Base-by-base conservation (phyloP, 1,140 invertebrate species). In the Drepana arcuata region DNA sequence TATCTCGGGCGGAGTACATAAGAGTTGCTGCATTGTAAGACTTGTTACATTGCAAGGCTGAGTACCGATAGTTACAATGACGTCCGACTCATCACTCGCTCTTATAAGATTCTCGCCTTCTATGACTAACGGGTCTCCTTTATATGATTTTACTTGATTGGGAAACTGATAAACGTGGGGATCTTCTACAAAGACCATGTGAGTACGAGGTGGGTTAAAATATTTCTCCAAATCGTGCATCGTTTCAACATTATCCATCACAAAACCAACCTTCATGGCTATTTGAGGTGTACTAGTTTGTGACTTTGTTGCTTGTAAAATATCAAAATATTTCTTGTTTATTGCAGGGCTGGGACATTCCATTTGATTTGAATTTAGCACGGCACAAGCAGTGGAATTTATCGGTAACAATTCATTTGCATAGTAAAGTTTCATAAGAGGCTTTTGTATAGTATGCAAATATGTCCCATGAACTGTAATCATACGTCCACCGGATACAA, bases 101-200 rank as follows among this genome's bases (percentile, higher is more conserved):
- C 93, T 87, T 68, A 95, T 95, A 43, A 99, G 84, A 75, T 95
- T 93, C 71, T 95, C 92, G 4, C 96, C 96, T 81, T 98, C 95
- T 53, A 99, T 97, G 1, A 99, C 96, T 26, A 99, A 80, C 2
- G 95, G 93, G 72, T 99, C 97, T 15, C 95, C 96, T 68, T 97
- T 96, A 60, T 97, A 96, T 0, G 93, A 86, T 75, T 98, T 97
- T 1, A 96, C 86, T 33, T 88, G 86, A 52, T 92, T 92, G 0
- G 91, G 89, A 78, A 98, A 98, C 34, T 93, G 88, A 52, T 91
- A 91, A 65, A 98, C 95, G 49, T 91, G 90, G 0, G 97, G 97
- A 87, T 99, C 96, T 34, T 95, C 91, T 9, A 95, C 92, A 79
- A 98, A 98, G 0, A 93, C 83, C 59, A 99, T 85, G 18, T 91